Evolutionary conservation across 2,797 vertebrate genomes (phyloP).

Genomic region (Glyptemys insculpta): DNA sequence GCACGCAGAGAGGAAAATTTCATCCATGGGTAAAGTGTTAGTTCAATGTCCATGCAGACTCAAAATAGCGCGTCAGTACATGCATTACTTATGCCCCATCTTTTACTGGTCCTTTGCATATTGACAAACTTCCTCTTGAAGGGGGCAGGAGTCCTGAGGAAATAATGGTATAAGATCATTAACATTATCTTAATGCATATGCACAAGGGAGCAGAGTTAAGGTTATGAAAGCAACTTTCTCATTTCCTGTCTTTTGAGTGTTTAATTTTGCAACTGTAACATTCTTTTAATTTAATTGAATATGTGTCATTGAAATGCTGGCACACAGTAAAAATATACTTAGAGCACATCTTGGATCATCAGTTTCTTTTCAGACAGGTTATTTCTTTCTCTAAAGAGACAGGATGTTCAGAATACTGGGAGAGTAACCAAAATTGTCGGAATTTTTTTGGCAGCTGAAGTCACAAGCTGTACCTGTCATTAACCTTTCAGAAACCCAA

Average conservation of each 20-base stretch:
- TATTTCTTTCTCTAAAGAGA: neutral
- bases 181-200: neutral
- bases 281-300: neutral
- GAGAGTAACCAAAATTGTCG: neutral
- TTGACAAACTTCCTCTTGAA: neutral
- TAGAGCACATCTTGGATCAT: neutral
- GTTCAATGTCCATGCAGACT: neutral
- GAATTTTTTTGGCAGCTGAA: neutral
- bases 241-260: neutral
- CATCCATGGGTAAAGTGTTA: rapidly evolving
- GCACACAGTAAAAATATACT: neutral
- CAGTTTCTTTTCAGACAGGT: rapidly evolving
- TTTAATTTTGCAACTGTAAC: neutral
- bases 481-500: neutral
- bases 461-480: neutral
- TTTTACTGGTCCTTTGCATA: neutral
- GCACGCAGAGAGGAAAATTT: neutral
- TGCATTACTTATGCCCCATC: neutral
- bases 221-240: neutral
- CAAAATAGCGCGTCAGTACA: neutral
- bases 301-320: neutral
- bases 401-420: neutral
- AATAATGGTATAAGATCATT: neutral
- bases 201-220: neutral
- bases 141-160: neutral